Evolutionary conservation across 2,888 invertebrate species (phyloP).

Genomic region (Pandemis cinnamomeana): DNA sequence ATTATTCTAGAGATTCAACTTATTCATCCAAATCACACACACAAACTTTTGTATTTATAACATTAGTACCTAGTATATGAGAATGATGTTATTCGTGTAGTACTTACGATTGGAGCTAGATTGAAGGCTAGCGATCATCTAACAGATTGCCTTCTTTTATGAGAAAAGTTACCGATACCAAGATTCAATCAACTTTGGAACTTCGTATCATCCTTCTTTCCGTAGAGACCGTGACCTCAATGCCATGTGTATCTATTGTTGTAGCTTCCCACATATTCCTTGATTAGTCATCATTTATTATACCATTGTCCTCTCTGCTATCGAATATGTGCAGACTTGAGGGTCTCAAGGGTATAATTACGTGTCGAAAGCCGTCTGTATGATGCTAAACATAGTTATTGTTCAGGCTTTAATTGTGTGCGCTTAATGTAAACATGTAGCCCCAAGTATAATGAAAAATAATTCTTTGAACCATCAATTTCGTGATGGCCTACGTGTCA

Average conservation of each 20-base stretch:
- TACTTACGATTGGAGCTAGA: neutral
- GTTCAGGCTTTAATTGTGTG: constrained; percentile 4
- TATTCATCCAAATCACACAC: no score
- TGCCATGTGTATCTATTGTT: constrained; percentile 42
- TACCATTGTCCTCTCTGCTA: constrained; percentile 39
- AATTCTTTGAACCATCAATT: no score
- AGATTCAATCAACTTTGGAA: neutral
- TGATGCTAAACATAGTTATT: constrained; percentile 32
- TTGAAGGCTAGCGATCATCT: no score
- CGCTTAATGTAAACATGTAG: neutral
- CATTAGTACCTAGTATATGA: no score
- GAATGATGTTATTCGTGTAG: no score
- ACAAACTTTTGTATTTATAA: no score
- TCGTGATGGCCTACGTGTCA: no score
- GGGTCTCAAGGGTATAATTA: constrained; percentile 32
- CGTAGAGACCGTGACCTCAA: constrained; percentile 42
- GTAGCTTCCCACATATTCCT: constrained; percentile 45
- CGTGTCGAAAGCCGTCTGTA: constrained; percentile 25
- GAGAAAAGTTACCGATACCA: neutral
- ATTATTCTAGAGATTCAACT: no score
- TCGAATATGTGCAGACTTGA: constrained; percentile 20
- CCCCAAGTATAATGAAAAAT: neutral
- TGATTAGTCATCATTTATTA: constrained; percentile 40
- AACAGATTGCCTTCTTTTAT: neutral
- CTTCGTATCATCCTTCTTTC: neutral